Evolutionary conservation across 2,888 invertebrate species (phyloP), one percentile per base, ranked within the genome.

Genomic region (Mycalesis mineus): DNA sequence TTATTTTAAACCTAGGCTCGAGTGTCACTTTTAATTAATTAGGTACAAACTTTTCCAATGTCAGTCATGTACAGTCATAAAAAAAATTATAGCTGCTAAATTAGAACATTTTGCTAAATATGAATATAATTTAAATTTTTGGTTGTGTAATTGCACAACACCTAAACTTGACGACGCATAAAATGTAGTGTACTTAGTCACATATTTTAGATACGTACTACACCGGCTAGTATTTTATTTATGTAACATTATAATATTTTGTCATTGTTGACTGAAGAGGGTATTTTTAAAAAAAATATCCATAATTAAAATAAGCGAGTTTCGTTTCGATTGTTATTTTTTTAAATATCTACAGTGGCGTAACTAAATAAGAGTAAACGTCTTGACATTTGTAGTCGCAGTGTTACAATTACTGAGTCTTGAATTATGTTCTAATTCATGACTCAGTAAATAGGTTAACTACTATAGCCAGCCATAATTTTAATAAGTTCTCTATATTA

Each of bases 131-230:
- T 39, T 31, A 45, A 11, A 33, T 33, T 42, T 61, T 63, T 55
- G 69, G 66, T 69, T 68, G 67, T 69, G 65, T 66, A 29, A 54
- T 57, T 31, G 68, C 70, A 69, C 67, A 69, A 59, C 40, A 51
- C 44, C 7, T 33, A 15, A 48, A 39, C 22, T 47, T 33, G 8
- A 45, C 1, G 17, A 3, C 47, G 52, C 41, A 59, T 60, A 53
- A 53, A 49, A 29, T n/a, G 44, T 61, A 61, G 58, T 40, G 22
- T n/a, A n/a, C n/a, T 15, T 44, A 40, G 37, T 48, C 42, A 47
- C 47, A 33, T 45, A 45, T 47, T 47, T 31, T 47, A 47, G 33
- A 33, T 47, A 17, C 29, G 48, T 48, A 22, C 29, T 31, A 37
- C 44, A 55, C 52, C 49, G 36, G 48, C 53, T 53, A 49, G 22